These are phyloP conservation scores for Hecatera dysodea DNA, from an alignment of 2,888 invertebrate genomes.

Conservation along the genomic window DNA sequence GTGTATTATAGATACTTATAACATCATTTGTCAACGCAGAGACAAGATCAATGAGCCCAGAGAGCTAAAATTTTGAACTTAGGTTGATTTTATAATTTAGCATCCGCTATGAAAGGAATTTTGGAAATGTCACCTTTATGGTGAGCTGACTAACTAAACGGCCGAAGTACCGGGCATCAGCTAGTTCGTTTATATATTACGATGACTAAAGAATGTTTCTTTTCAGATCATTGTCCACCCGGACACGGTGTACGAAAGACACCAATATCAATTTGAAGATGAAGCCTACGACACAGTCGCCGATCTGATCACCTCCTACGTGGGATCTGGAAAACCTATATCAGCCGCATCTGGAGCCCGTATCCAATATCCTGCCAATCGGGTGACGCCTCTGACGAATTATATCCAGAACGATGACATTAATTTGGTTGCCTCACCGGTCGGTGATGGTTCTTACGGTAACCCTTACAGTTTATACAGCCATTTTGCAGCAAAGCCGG, in stretches of 20 bases:
- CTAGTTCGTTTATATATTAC: too few species aligned
- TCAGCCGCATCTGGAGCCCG: conserved; percentile 97
- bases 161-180: too few species aligned
- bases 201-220: neutral
- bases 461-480: conserved; percentile 89
- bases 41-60: too few species aligned
- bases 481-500: conserved; percentile 85
- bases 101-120: too few species aligned
- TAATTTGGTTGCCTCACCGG: conserved; percentile 78
- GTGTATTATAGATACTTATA: too few species aligned
- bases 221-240: conserved; percentile 95
- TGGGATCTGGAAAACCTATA: conserved; percentile 97
- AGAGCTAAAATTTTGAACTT: too few species aligned
- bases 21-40: too few species aligned
- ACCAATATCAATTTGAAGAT: conserved; percentile 98
- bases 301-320: conserved; percentile 98
- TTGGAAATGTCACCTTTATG: too few species aligned
- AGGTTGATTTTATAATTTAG: too few species aligned
- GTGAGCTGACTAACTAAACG: too few species aligned
- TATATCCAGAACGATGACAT: conserved; percentile 89
- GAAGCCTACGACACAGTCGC: conserved; percentile 98
- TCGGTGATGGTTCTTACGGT: conserved; percentile 80
- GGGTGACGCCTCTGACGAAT: conserved; percentile 94
- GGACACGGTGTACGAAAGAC: conserved; percentile 97
- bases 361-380: conserved; percentile 96